phyloP scores from a whole-genome alignment of 2,888 invertebrate genomes.

The Drosophila gaucha region DNA sequence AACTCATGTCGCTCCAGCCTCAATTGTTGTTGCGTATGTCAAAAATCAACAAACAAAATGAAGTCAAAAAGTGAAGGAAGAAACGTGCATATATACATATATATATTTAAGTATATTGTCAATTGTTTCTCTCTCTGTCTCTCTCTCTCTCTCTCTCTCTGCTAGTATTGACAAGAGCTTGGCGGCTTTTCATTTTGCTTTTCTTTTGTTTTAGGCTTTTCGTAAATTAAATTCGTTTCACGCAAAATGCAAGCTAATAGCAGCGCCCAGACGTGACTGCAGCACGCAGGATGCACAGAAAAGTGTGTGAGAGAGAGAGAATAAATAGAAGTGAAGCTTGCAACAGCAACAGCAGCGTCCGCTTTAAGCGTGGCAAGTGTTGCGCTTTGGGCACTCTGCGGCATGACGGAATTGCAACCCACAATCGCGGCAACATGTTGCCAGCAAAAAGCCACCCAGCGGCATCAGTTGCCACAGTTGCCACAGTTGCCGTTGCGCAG shows the following conservation, averaged over 20 bases:
- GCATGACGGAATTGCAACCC: constrained; percentile 62
- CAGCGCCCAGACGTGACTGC: constrained; percentile 32
- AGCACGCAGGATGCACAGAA: constrained; percentile 12
- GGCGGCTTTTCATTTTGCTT: constrained; percentile 12
- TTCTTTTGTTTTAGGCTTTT: not conserved
- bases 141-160: constrained; percentile 33
- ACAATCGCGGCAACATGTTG: constrained; percentile 42
- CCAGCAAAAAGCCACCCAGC: constrained; percentile 51
- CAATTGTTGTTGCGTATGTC: constrained; percentile 44
- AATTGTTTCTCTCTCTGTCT: too few relatives aligned
- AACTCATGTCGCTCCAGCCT: constrained; percentile 8
- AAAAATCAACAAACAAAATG: constrained; percentile 52
- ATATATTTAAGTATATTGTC: too few relatives aligned
- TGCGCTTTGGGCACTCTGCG: constrained; percentile 65
- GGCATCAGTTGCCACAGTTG: constrained; percentile 26
- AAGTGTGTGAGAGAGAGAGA: too few relatives aligned
- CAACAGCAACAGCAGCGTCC: not conserved
- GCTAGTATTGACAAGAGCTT: too few relatives aligned
- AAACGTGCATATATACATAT: not conserved
- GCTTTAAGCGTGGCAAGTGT: constrained; percentile 57
- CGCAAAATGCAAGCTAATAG: constrained; percentile 29
- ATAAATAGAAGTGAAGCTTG: too few relatives aligned
- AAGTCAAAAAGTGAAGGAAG: constrained; percentile 3
- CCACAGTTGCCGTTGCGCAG: constrained; percentile 43
- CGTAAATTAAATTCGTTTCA: constrained; percentile 28